Evolutionary conservation across 2,888 invertebrate genomes (phyloP).

Genomic region (Papilio demoleus): DNA sequence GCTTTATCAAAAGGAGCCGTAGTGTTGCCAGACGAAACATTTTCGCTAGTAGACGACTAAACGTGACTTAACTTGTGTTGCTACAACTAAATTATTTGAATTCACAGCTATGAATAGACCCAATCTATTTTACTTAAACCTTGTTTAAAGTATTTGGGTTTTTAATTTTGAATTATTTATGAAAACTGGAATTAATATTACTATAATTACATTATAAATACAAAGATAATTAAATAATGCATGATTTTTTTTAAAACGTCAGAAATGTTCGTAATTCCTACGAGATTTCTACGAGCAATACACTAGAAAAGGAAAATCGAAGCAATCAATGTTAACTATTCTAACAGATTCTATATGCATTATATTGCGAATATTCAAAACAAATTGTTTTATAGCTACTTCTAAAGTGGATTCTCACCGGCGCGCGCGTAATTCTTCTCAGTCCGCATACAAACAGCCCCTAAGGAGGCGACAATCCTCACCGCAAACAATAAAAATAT

Average conservation of each 20-base stretch:
- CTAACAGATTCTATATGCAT: slow-evolving; percentile 52
- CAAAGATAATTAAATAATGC: too few relatives aligned
- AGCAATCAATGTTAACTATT: slow-evolving; percentile 27
- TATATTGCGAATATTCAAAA: slow-evolving; percentile 67
- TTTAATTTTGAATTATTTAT: not conserved
- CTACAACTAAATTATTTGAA: slow-evolving; percentile 60
- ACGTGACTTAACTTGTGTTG: slow-evolving; percentile 60
- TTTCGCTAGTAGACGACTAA: slow-evolving; percentile 58
- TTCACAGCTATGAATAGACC: slow-evolving; percentile 56
- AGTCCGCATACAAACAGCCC: slow-evolving; percentile 80
- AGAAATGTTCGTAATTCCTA: not conserved
- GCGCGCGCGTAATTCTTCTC: slow-evolving; percentile 76
- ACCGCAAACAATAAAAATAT: slow-evolving; percentile 80
- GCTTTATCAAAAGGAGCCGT: slow-evolving; percentile 61
- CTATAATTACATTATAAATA: too few relatives aligned
- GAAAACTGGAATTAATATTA: not conserved
- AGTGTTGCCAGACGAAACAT: slow-evolving; percentile 59
- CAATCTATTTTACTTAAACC: slow-evolving; percentile 41
- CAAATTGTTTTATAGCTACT: slow-evolving; percentile 79
- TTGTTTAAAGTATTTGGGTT: slow-evolving; percentile 23
- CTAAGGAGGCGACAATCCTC: slow-evolving; percentile 79
- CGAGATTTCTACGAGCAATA: slow-evolving; percentile 5
- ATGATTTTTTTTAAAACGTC: not conserved
- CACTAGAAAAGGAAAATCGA: slow-evolving; percentile 11
- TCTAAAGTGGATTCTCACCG: slow-evolving; percentile 71